Percentiles rank a stretch among this genome's conserved stretches.
phyloP scores from a whole-genome alignment of 2,113 vertebrate genomes.

The Rhinogobius similis region DNA sequence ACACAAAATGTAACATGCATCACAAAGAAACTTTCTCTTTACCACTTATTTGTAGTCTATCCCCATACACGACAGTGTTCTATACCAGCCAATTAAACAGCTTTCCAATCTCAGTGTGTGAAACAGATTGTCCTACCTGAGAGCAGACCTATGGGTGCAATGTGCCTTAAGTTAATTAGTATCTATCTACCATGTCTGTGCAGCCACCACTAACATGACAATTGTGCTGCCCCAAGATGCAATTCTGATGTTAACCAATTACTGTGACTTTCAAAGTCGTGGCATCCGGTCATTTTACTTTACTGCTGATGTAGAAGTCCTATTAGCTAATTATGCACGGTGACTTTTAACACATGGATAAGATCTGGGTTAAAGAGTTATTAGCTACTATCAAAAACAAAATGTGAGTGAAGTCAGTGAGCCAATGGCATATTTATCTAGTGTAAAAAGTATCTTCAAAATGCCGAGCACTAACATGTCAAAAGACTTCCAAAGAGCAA shows the following conservation, averaged over 20 bases:
- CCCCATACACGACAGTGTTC: neutral
- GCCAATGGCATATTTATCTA: constrained; percentile 5
- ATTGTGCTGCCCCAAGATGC: constrained; percentile 16
- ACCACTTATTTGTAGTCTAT: neutral
- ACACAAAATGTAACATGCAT: neutral
- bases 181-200: constrained; percentile 19
- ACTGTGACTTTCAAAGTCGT: constrained; percentile 47
- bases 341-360: neutral
- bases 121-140: constrained; percentile 38
- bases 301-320: constrained; percentile 21
- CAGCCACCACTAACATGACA: constrained; percentile 46
- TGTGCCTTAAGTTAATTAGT: constrained; percentile 42
- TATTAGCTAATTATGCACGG: constrained; percentile 41
- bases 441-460: constrained; percentile 30
- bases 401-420: constrained; percentile 10
- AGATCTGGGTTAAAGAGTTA: constrained; percentile 18
- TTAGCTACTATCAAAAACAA: constrained; percentile 30
- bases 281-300: constrained; percentile 44
- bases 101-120: constrained; percentile 34
- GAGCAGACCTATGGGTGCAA: constrained; percentile 32
- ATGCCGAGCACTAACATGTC: neutral
- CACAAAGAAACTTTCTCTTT: neutral
- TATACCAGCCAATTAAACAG: constrained; percentile 45
- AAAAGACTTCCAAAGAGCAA: neutral
- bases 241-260: constrained; percentile 48